Evolutionary conservation across 2,888 invertebrate genomes (phyloP), one percentile per base, ranked within the genome.

Genomic region (Pollenia griseotomentosa): DNA sequence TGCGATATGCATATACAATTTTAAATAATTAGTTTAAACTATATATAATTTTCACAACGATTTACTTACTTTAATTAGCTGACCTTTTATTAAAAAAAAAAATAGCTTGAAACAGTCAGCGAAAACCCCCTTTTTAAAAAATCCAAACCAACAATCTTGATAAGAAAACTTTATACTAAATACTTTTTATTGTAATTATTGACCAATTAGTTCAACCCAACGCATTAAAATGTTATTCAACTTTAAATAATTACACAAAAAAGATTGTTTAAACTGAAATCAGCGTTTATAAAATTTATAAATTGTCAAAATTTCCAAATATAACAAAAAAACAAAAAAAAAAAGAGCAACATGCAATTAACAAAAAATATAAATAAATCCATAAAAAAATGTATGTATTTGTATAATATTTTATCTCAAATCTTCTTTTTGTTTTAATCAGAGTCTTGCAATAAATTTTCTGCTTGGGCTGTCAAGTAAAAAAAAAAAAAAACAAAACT

Each of bases 181-280:
- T 66, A 40, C 63, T 86, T 78, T 33, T 33, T 33, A 33, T 33
- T 84, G 59, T 86, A 78, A 87, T 86, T 68, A 73, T 84, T 86
- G 83, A 83, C 75, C 59, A 86, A 86, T 86, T 86, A 86, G 80
- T 83, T 51, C 59, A 83, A 55, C 59, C n/a, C 55, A 81, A 68
- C 23, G 59, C 87, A 87, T 84, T 81, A 63, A 81, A 81, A 87
- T 78, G 83, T 87, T 83, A 81, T 87, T 87, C 87, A 87, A 84
- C 87, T 61, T 81, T 23, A 70, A 78, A 82, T 59, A 33, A 12
- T 51, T 19, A 48, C 66, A 66, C n/a, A 55, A 79, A 53, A 66
- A 68, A 65, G 9, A 59, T 23, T 46, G 61, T 79, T 79, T 61
- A 68, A 6, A 33, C 33, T 33, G 33, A 33, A 33, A 33, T 33